phyloP scores from a whole-genome alignment of 2,888 invertebrate genomes.

The Nomada goodeniana region DNA sequence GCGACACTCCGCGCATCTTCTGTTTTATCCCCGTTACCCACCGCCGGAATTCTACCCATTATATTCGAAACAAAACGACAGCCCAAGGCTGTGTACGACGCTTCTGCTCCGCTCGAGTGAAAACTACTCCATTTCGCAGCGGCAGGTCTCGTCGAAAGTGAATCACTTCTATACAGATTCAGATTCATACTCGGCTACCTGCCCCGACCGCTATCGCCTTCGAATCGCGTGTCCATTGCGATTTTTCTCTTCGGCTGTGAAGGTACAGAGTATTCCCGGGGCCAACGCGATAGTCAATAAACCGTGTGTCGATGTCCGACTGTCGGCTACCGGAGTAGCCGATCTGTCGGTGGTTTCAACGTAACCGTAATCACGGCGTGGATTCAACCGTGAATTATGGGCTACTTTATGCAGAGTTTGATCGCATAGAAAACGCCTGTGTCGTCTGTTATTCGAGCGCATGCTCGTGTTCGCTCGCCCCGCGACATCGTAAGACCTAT shows the following conservation, averaged over 20 bases:
- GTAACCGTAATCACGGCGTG: slow-evolving; percentile 68
- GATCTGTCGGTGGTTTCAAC: slow-evolving; percentile 52
- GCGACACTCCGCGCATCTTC: no score
- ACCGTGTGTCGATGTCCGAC: slow-evolving; percentile 48
- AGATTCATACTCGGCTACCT: no score
- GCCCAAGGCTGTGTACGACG: no score
- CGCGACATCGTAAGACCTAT: slow-evolving; percentile 57
- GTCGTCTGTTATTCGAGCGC: slow-evolving; percentile 47
- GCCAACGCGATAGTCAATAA: slow-evolving; percentile 61
- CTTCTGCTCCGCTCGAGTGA: no score
- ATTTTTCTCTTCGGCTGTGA: slow-evolving; percentile 28
- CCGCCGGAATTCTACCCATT: no score
- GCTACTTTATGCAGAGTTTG: slow-evolving; percentile 68
- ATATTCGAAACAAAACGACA: no score
- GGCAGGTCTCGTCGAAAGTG: no score
- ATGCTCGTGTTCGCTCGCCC: slow-evolving; percentile 16
- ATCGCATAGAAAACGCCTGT: slow-evolving; percentile 63
- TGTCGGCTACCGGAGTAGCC: slow-evolving; percentile 55
- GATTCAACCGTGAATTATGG: slow-evolving; percentile 78
- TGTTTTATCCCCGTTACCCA: no score
- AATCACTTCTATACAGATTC: no score
- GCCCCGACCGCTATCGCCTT: neutral
- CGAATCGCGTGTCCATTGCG: slow-evolving; percentile 12
- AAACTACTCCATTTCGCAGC: no score
- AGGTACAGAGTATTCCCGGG: slow-evolving; percentile 25